Conservation (phyloP, 2,888 invertebrate genomes). For the Dyspetes luteomarginatus region DNA sequence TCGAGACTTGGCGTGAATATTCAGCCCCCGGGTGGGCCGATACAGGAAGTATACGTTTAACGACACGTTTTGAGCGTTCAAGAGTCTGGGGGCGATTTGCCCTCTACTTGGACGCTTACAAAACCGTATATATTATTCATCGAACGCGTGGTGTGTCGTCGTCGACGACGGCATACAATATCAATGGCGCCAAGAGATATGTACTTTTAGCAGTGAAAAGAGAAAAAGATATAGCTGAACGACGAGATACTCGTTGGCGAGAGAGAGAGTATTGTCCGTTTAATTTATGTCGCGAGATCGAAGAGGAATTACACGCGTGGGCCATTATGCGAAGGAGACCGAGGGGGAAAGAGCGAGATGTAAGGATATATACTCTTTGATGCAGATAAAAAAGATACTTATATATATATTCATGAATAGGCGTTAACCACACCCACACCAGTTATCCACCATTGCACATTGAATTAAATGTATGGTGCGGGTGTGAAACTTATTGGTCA, state of each 20-base stretch:
- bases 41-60: constrained; percentile 55
- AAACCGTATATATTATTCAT: constrained; percentile 47
- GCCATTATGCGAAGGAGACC: constrained; percentile 30
- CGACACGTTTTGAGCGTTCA: constrained; percentile 20
- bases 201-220: constrained; percentile 40
- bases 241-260: background rate
- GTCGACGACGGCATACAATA: constrained; percentile 14
- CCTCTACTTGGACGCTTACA: constrained; percentile 4
- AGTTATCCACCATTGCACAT: background rate
- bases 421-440: constrained; percentile 3
- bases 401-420: background rate
- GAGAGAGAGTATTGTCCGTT: constrained; percentile 33
- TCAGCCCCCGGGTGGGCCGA: constrained; percentile 51
- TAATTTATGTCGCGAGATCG: constrained; percentile 48
- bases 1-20: constrained; percentile 36
- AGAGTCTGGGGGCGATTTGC: constrained; percentile 23
- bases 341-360: too few relatives aligned
- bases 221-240: constrained; percentile 32
- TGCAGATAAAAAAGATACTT: background rate
- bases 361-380: background rate
- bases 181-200: constrained; percentile 53
- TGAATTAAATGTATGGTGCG: background rate
- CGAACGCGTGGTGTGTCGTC: constrained; percentile 26
- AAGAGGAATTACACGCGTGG: constrained; percentile 49
- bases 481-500: too few relatives aligned